Conservation (phyloP, 2,888 invertebrate species). For the Drosophila mercatorum region DNA sequence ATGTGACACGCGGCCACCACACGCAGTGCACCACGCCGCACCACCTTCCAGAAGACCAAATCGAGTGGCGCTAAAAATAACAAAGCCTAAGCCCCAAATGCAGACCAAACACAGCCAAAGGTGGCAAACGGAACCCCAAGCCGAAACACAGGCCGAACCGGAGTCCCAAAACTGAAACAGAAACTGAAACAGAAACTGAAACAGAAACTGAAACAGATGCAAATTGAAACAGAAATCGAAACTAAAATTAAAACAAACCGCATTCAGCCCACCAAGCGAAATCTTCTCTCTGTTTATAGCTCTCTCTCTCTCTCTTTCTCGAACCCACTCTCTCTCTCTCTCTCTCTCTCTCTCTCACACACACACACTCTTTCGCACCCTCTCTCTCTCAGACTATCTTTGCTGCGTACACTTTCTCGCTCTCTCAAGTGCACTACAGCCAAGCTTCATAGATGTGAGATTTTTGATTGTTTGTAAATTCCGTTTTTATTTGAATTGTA, state of each 20-base stretch:
- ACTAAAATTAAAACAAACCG: slow-evolving; percentile 42
- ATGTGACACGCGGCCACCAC: slow-evolving; percentile 68
- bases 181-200: slow-evolving; percentile 1
- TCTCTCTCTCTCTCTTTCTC: background rate
- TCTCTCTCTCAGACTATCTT: background rate
- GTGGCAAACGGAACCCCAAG: slow-evolving; percentile 17
- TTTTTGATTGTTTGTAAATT: background rate
- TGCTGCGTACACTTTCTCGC: background rate
- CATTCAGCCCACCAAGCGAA: slow-evolving; percentile 11
- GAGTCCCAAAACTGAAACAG: slow-evolving; percentile 3
- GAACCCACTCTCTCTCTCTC: background rate
- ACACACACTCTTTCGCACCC: too few species aligned
- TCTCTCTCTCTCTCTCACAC: background rate
- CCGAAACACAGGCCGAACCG: background rate
- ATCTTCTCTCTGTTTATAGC: background rate
- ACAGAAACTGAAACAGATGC: slow-evolving; percentile 6
- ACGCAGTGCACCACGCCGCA: slow-evolving; percentile 43
- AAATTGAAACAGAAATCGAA: slow-evolving; percentile 42
- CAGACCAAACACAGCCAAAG: slow-evolving; percentile 40
- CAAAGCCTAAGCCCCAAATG: slow-evolving; percentile 61
- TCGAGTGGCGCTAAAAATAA: slow-evolving; percentile 65
- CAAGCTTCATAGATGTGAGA: background rate
- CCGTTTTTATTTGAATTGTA: too few species aligned
- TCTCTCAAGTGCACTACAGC: slow-evolving; percentile 26
- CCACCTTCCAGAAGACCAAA: slow-evolving; percentile 14